A percentile compares a stretch with the other conserved stretches of the same genome.
Evolutionary conservation across 2,113 vertebrate genomes (phyloP).

Genomic region (Archocentrus centrarchus): DNA sequence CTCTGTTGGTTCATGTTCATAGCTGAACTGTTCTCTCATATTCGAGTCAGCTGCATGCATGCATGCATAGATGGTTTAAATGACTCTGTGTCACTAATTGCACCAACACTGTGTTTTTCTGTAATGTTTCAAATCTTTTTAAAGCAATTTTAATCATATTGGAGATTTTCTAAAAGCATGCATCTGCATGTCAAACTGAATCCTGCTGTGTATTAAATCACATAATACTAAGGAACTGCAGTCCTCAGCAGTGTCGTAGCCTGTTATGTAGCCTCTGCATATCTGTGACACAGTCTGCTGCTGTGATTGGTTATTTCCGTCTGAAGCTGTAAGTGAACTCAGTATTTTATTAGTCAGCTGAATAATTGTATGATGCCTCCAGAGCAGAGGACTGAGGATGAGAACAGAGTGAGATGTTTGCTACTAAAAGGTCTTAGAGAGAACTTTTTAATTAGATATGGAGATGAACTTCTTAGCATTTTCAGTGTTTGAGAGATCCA

Average conservation of each 20-base stretch:
- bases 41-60: not conserved
- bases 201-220: not conserved
- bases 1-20: not conserved
- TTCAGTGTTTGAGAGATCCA: not conserved
- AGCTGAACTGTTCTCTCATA: not conserved
- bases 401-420: not conserved
- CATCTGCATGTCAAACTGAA: not conserved
- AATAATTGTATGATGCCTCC: not conserved
- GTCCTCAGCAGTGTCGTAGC: not conserved
- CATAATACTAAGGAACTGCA: not conserved
- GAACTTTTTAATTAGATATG: slow-evolving; percentile 5
- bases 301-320: not conserved
- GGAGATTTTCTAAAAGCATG: not conserved
- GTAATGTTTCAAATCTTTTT: not conserved
- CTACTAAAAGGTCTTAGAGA: not conserved
- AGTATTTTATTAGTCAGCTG: not conserved
- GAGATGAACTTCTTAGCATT: not conserved
- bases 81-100: not conserved
- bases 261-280: not conserved
- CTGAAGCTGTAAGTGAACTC: not conserved
- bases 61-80: not conserved
- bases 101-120: not conserved
- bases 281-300: not conserved
- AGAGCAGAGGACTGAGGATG: not conserved
- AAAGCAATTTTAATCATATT: not conserved